Evolutionary conservation across 2,113 vertebrate species (phyloP).

Genomic region (Odocoileus virginianus): DNA sequence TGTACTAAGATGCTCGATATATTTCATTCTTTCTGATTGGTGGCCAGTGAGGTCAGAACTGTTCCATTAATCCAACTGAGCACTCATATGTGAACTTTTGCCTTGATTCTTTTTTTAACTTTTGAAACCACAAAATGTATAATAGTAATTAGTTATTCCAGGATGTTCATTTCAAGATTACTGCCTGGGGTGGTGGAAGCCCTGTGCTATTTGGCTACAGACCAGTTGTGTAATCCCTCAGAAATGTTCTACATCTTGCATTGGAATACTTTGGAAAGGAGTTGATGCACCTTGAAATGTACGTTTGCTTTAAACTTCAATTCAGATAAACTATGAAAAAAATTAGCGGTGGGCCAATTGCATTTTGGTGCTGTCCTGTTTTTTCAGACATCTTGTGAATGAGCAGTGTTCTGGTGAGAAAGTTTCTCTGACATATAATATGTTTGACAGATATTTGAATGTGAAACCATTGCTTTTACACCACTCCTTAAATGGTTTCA

Average conservation of each 20-base stretch:
- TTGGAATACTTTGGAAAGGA: background rate
- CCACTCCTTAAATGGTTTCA: background rate
- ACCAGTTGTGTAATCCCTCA: background rate
- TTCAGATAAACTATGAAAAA: conserved; percentile 18
- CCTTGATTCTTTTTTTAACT: background rate
- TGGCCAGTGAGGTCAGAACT: background rate
- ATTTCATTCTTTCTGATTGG: conserved; percentile 16
- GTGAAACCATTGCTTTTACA: background rate
- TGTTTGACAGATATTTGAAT: background rate
- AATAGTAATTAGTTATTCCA: conserved; percentile 43
- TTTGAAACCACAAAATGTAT: background rate
- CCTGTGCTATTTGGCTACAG: background rate
- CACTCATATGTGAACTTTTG: background rate
- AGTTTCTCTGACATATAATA: background rate
- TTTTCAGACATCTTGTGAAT: background rate
- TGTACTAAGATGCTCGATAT: background rate
- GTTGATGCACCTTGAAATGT: background rate
- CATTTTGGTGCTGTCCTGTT: background rate
- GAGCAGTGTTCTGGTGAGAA: background rate
- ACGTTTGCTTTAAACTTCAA: conserved; percentile 40
- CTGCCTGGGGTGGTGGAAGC: background rate
- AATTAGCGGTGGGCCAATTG: background rate
- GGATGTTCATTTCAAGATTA: conserved; percentile 38
- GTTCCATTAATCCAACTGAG: conserved; percentile 22
- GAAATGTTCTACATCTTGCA: conserved; percentile 1